Conservation (phyloP, 2,797 vertebrate genomes). For the Pantherophis alleghaniensis region DNA sequence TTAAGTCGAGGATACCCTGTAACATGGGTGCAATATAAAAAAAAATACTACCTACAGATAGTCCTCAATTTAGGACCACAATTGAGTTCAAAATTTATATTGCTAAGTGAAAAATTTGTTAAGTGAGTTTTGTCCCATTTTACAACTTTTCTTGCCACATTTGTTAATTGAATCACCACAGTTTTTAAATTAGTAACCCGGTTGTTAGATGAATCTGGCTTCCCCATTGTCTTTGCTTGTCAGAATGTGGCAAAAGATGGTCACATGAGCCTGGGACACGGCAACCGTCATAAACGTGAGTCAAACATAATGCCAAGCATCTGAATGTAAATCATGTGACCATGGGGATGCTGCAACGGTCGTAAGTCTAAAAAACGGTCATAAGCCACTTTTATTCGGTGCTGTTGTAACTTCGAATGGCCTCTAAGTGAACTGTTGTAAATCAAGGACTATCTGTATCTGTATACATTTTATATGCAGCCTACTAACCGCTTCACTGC, state of each 20-base stretch:
- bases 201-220: not conserved
- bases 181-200: not conserved
- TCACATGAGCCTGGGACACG: not conserved
- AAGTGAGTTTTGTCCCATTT: too few relatives aligned
- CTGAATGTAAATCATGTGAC: not conserved
- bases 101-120: too few relatives aligned
- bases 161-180: too few relatives aligned
- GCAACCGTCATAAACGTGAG: not conserved
- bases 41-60: not conserved
- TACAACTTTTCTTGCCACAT: too few relatives aligned
- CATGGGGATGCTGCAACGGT: not conserved
- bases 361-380: not conserved
- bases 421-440: not conserved
- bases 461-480: not conserved
- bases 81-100: too few relatives aligned
- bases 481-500: not conserved
- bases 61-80: too few relatives aligned
- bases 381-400: not conserved
- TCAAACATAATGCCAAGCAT: not conserved
- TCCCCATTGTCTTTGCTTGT: not conserved
- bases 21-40: too few relatives aligned
- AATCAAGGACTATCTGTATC: not conserved
- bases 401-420: not conserved
- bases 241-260: not conserved
- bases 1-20: too few relatives aligned